Evolutionary conservation across 2,113 vertebrate genomes (phyloP).

Genomic region (Hypocryptadius cinnamomeus): DNA sequence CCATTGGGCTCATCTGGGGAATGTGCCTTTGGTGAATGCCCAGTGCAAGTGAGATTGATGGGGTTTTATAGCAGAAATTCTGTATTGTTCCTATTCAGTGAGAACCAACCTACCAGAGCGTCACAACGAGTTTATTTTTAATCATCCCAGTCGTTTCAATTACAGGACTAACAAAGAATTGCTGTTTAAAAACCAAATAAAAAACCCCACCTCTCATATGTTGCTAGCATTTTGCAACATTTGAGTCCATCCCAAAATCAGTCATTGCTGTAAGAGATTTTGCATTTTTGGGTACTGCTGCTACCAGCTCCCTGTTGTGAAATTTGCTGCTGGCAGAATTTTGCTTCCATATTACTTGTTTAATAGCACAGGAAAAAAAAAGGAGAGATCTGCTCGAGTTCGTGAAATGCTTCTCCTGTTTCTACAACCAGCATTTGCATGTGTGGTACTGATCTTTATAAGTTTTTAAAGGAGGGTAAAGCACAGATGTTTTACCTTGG

Average conservation of each 20-base stretch:
- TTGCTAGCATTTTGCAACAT: background rate
- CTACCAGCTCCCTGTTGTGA: background rate
- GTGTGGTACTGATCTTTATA: background rate
- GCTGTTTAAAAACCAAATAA: background rate
- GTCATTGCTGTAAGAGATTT: background rate
- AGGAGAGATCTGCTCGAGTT: background rate
- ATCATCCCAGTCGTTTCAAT: background rate
- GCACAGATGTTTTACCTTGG: background rate
- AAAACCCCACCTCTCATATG: background rate
- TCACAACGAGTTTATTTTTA: background rate
- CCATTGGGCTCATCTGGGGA: background rate
- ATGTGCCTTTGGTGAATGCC: background rate
- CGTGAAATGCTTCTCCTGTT: background rate
- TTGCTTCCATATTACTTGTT: background rate
- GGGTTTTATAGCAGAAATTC: conserved; percentile 3
- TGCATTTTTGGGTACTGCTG: background rate
- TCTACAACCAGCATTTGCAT: background rate
- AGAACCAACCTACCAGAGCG: background rate
- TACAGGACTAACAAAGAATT: background rate
- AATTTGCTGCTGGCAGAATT: background rate
- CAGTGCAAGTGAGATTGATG: conserved; percentile 10
- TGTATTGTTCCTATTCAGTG: background rate
- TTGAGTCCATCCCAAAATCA: background rate
- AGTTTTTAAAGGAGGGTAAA: background rate
- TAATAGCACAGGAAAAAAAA: background rate